These are phyloP conservation scores for Serinus canaria DNA, from an alignment of 2,113 vertebrate genomes.

Conservation along the genomic window DNA sequence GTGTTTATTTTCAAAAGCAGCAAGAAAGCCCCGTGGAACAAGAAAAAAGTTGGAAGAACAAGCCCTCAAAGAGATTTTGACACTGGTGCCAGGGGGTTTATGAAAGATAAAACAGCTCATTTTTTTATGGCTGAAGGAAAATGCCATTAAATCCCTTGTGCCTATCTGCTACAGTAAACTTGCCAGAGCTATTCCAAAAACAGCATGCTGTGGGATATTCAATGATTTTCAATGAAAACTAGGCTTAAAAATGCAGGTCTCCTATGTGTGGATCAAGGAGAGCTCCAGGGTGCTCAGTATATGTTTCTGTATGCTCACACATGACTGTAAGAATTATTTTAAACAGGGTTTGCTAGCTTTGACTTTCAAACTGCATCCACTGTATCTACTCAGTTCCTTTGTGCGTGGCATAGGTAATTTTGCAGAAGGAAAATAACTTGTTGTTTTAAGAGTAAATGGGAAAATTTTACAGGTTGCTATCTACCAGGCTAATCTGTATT, in stretches of 20 bases:
- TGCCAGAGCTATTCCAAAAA: not conserved
- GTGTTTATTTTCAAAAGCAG: slow-evolving; percentile 15
- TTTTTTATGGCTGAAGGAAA: not conserved
- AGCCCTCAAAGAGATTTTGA: not conserved
- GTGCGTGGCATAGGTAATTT: fast-evolving
- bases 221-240: not conserved
- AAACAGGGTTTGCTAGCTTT: not conserved
- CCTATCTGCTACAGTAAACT: not conserved
- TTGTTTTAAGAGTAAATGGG: not conserved
- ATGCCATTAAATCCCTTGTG: not conserved
- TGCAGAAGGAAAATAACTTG: not conserved
- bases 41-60: not conserved
- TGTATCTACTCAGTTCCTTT: not conserved
- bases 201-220: not conserved
- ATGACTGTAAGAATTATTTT: not conserved
- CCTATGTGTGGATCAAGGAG: not conserved
- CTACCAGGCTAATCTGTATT: not conserved
- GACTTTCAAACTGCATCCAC: not conserved
- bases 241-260: not conserved
- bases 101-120: not conserved
- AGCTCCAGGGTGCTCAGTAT: not conserved
- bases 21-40: not conserved
- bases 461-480: not conserved
- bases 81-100: not conserved
- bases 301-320: not conserved